A percentile compares a stretch with the other conserved stretches of the same genome.
phyloP scores from a whole-genome alignment of 92 coral and sea anemone species.

The Umimayanthus kanabou region DNA sequence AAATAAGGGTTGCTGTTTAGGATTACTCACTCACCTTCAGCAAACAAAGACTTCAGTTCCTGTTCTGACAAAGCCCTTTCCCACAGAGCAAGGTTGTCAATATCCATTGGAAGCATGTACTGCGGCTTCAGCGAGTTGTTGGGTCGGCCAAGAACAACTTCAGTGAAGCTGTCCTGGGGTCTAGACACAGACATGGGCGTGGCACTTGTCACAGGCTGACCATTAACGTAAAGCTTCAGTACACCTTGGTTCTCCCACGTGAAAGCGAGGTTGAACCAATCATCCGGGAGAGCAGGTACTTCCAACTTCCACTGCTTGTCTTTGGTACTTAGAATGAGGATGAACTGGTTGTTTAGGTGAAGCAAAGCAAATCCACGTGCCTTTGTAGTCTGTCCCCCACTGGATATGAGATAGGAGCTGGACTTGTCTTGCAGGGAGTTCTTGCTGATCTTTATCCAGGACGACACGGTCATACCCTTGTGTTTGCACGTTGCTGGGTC shows the following conservation, averaged over 20 bases:
- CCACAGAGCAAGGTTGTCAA: conserved; percentile 72
- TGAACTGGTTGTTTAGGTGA: conserved; percentile 61
- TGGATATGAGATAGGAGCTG: conserved; percentile 80
- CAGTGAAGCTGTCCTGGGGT: conserved; percentile 67
- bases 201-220: conserved; percentile 60
- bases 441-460: conserved; percentile 71
- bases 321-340: conserved; percentile 72
- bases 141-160: conserved; percentile 76
- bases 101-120: conserved; percentile 66
- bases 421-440: conserved; percentile 45
- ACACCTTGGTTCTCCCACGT: conserved; percentile 71
- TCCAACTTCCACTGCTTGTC: conserved; percentile 81
- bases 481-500: conserved; percentile 78
- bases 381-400: conserved; percentile 87
- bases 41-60: conserved; percentile 47
- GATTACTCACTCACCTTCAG: conserved; percentile 3
- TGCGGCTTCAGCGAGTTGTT: conserved; percentile 69
- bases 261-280: conserved; percentile 90
- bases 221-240: conserved; percentile 76
- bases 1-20: too few species aligned
- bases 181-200: conserved; percentile 60
- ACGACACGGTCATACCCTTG: conserved; percentile 73
- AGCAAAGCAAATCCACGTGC: conserved; percentile 88
- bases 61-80: conserved; percentile 68
- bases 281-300: conserved; percentile 68